Conservation (phyloP, 1,140 invertebrate genomes). For the Lasioglossum baleicum region DNA sequence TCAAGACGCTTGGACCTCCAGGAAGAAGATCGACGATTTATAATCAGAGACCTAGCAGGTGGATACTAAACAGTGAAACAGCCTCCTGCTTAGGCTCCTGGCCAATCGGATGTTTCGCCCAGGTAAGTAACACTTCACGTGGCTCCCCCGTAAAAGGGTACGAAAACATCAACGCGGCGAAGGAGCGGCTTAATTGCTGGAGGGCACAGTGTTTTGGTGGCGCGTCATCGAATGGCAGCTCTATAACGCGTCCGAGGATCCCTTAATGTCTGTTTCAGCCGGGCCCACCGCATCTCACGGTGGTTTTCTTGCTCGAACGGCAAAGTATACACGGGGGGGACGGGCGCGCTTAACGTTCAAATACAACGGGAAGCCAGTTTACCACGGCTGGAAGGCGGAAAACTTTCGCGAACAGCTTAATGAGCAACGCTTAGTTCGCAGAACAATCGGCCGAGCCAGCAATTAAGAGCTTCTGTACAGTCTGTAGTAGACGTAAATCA, state of each 20-base stretch:
- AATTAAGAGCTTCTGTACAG: constrained; percentile 54
- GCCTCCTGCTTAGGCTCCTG: not conserved
- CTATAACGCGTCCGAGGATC: constrained; percentile 6
- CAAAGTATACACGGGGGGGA: not conserved
- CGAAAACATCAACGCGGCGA: not conserved
- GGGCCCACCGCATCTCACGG: not conserved
- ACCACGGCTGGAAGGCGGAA: constrained; percentile 31
- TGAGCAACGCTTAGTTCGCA: constrained; percentile 57
- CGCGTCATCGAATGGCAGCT: constrained; percentile 8
- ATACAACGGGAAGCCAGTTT: constrained; percentile 46
- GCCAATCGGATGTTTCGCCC: not conserved
- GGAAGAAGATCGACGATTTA: no score
- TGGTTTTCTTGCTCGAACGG: constrained; percentile 20
- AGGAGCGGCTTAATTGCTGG: constrained; percentile 16
- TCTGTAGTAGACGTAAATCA: constrained; percentile 46
- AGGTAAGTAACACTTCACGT: not conserved
- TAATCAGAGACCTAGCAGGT: no score
- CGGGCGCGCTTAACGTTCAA: constrained; percentile 19
- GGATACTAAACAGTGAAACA: no score
- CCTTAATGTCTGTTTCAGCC: constrained; percentile 12
- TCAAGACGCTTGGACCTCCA: no score
- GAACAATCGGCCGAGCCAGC: constrained; percentile 52
- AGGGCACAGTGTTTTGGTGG: not conserved
- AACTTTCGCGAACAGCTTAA: constrained; percentile 57
- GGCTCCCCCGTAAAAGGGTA: not conserved